phyloP scores from a whole-genome alignment of 2,797 vertebrate genomes.

The Phoxinus dragarum region DNA sequence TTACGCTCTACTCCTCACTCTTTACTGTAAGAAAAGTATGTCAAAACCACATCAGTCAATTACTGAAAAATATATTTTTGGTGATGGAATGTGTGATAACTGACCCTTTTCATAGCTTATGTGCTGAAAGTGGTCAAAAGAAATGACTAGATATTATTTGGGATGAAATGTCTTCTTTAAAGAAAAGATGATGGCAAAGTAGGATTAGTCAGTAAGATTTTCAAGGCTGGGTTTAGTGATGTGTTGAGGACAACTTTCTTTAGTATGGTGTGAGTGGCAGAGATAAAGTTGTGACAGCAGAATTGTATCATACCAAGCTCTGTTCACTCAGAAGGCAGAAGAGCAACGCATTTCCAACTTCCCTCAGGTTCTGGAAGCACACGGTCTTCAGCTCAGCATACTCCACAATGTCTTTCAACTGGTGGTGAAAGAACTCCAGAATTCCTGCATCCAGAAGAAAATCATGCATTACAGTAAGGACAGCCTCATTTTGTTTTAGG shows the following conservation, averaged over 20 bases:
- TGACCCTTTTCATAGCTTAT: neutral
- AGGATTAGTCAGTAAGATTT: neutral
- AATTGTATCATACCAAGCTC: constrained; percentile 85
- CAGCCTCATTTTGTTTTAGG: neutral
- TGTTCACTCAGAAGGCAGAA: constrained; percentile 99
- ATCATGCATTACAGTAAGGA: neutral
- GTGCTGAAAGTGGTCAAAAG: neutral
- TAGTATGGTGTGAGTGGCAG: neutral
- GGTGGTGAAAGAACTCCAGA: constrained; percentile 98
- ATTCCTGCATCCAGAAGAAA: constrained; percentile 81
- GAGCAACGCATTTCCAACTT: constrained; percentile 95
- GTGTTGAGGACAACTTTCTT: neutral
- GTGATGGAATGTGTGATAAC: neutral
- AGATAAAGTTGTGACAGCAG: neutral
- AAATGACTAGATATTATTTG: neutral
- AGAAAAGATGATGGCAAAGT: neutral
- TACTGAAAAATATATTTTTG: neutral
- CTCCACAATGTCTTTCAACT: constrained; percentile 98
- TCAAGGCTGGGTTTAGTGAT: neutral
- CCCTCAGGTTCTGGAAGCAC: constrained; percentile 97
- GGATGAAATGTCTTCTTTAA: neutral
- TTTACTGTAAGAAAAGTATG: neutral
- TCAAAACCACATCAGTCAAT: constrained; percentile 1
- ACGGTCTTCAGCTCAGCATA: constrained; percentile 98
- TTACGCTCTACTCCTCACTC: neutral